phyloP scores from a whole-genome alignment of 2,797 vertebrate genomes.

The Aeoliscus strigatus region DNA sequence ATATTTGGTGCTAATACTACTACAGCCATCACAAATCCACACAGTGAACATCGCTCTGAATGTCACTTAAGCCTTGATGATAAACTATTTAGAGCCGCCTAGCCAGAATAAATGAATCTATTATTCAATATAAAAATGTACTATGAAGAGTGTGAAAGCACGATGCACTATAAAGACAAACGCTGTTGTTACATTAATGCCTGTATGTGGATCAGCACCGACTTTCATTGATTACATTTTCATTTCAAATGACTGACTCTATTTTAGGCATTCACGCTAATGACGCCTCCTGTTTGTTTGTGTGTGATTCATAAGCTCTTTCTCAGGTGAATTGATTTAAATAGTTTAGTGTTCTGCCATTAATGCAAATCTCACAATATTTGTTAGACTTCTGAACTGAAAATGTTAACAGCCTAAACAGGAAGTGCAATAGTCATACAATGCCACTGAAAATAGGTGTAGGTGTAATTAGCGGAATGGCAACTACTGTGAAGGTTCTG shows the following conservation, averaged over 20 bases:
- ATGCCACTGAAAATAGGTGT: too few relatives aligned
- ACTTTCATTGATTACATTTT: conserved; percentile 16
- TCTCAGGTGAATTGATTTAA: too few relatives aligned
- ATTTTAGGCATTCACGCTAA: conserved; percentile 22
- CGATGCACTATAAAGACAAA: conserved; percentile 12
- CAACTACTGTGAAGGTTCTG: conserved; percentile 1
- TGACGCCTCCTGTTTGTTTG: conserved; percentile 24
- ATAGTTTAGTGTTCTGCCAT: too few relatives aligned
- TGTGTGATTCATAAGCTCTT: too few relatives aligned
- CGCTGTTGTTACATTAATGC: conserved; percentile 13
- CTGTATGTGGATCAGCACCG: conserved; percentile 12
- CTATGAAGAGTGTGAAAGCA: conserved; percentile 26
- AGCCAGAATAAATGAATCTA: conserved; percentile 22
- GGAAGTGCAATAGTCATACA: too few relatives aligned
- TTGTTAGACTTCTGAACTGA: too few relatives aligned
- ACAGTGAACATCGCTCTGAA: conserved; percentile 2
- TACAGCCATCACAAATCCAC: conserved; percentile 9
- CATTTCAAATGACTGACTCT: conserved; percentile 17
- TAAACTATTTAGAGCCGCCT: conserved; percentile 23
- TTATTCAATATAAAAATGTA: conserved; percentile 35
- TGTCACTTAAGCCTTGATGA: conserved; percentile 23
- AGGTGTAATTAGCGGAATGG: conserved; percentile 2
- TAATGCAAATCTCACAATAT: too few relatives aligned
- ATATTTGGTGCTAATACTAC: not conserved
- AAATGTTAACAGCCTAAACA: too few relatives aligned